phyloP scores from a whole-genome alignment of 2,888 invertebrate species.

The Odontomyia ornata region DNA sequence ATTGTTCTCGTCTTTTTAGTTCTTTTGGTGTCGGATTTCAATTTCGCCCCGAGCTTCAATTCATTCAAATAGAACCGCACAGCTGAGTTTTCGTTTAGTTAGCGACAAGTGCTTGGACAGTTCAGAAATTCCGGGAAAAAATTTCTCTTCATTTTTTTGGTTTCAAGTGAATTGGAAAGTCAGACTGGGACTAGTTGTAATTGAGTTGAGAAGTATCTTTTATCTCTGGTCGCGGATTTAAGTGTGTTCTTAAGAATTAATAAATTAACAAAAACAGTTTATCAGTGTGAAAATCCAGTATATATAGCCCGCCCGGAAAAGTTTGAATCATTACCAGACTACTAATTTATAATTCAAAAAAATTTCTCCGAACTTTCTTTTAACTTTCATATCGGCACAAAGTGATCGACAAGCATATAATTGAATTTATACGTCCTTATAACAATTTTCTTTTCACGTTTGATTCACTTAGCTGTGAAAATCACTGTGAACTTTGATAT shows the following conservation, averaged over 20 bases:
- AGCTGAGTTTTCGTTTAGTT: constrained; percentile 62
- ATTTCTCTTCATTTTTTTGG: too few species aligned
- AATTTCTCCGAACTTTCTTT: not conserved
- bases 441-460: not conserved
- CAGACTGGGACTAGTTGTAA: not conserved
- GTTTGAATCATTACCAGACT: too few species aligned
- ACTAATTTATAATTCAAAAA: not conserved
- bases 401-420: not conserved
- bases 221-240: not conserved
- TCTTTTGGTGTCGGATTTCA: constrained; percentile 27
- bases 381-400: not conserved
- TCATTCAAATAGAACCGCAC: constrained; percentile 63
- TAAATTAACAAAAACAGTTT: not conserved
- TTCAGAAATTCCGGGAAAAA: constrained; percentile 19
- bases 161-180: constrained; percentile 5
- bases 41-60: constrained; percentile 52
- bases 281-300: not conserved
- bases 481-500: not conserved
- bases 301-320: not conserved
- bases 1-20: constrained; percentile 36
- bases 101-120: constrained; percentile 60
- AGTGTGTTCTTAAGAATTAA: not conserved
- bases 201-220: not conserved
- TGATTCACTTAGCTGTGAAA: not conserved
- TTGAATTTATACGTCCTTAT: not conserved